Evolutionary conservation across 1,140 invertebrate genomes (phyloP).

Genomic region (Tenebrio molitor): DNA sequence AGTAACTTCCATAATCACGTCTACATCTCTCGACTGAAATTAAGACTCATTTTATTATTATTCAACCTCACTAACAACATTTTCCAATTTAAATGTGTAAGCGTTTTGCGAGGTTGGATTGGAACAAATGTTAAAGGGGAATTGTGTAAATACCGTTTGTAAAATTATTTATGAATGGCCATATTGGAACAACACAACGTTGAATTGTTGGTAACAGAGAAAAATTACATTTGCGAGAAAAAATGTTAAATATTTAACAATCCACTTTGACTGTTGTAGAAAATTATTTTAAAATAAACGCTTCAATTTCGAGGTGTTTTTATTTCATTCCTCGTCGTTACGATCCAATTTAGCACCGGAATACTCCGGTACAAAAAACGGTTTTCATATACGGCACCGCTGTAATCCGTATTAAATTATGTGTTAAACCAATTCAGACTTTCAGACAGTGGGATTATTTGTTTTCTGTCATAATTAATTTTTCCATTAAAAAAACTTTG

Average conservation of each 20-base stretch:
- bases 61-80: constrained; percentile 23
- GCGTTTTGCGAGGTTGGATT: not conserved
- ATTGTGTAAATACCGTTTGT: too few species aligned
- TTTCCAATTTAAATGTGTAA: not conserved
- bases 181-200: too few species aligned
- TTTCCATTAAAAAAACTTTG: constrained; percentile 43
- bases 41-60: constrained; percentile 39
- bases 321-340: constrained; percentile 32
- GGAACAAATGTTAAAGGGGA: not conserved
- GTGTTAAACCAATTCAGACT: constrained; percentile 50
- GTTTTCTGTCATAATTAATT: constrained; percentile 49
- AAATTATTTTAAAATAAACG: constrained; percentile 40
- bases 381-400: constrained; percentile 36
- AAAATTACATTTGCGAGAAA: too few species aligned
- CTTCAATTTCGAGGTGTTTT: constrained; percentile 30
- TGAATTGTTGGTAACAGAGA: too few species aligned
- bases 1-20: constrained; percentile 32
- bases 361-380: constrained; percentile 34
- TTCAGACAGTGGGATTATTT: constrained; percentile 48
- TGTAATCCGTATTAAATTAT: constrained; percentile 50
- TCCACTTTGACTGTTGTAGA: not conserved
- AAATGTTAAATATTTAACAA: not conserved
- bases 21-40: constrained; percentile 21
- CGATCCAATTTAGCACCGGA: constrained; percentile 38
- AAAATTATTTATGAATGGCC: too few species aligned